A percentile compares a stretch with the other conserved stretches of the same genome.
Evolutionary conservation across 2,888 invertebrate genomes (phyloP).

Genomic region (Epirrhoe tristata): DNA sequence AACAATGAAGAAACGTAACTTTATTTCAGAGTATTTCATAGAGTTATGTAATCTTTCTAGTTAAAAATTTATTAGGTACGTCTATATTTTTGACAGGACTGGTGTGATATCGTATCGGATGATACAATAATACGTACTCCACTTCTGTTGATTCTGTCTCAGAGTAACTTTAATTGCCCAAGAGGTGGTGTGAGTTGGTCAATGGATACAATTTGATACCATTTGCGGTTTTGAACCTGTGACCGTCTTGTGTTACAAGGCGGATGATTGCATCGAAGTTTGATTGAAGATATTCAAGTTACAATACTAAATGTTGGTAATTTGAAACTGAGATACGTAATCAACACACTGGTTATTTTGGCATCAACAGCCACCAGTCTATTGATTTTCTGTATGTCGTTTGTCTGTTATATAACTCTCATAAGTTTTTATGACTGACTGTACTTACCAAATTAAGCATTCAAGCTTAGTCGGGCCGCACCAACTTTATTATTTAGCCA

Average conservation of each 20-base stretch:
- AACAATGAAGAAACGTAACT: no score
- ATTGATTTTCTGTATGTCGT: no score
- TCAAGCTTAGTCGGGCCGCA: constrained; percentile 14
- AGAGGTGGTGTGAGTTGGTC: constrained; percentile 60
- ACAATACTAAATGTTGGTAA: constrained; percentile 1
- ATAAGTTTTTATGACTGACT: neutral
- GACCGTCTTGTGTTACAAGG: constrained; percentile 48
- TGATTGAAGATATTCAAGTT: constrained; percentile 30
- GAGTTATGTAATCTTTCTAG: no score
- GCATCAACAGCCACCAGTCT: no score
- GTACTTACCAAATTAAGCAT: neutral
- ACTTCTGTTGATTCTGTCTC: constrained; percentile 60
- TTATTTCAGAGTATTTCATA: no score
- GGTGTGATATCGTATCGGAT: constrained; percentile 16
- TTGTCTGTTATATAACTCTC: no score
- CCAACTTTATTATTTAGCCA: constrained; percentile 54
- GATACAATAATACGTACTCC: constrained; percentile 29
- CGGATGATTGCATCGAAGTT: constrained; percentile 50
- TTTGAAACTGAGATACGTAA: neutral
- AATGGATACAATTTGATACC: constrained; percentile 72
- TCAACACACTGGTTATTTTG: neutral
- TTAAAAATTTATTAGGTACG: no score
- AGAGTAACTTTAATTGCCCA: constrained; percentile 74
- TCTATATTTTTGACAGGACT: neutral
- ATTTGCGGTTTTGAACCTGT: constrained; percentile 52